Evolutionary conservation across 1,140 invertebrate genomes (phyloP), one percentile per base, ranked within the genome.

Genomic region (Atta texana): DNA sequence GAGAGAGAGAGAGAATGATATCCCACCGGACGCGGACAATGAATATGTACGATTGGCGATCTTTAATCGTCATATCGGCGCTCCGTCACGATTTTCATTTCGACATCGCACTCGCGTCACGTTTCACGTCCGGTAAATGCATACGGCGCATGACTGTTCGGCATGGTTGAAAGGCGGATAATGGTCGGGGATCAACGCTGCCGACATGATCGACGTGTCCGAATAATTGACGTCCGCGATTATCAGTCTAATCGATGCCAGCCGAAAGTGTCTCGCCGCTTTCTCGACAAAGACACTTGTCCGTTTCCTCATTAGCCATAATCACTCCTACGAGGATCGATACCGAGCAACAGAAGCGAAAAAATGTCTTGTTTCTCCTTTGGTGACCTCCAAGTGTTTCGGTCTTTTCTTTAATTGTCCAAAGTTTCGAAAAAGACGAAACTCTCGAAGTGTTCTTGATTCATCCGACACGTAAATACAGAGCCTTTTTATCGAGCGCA

Each of bases 181-280:
- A 85, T 85, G 86, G 68, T 39, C 76, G 57, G 61, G 61, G 78
- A 87, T 82, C 85, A 78, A 61, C 53, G 86, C 66, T 16, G 21
- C 66, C 44, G 31, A 71, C n/a, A 12, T 84, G 69, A 87, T 87
- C 69, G 69, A 66, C 80, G 71, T 87, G 61, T 85, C 71, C 68
- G 86, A 84, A 85, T 87, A 87, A 87, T 87, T 87, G 86, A 85
- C 80, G 51, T 75, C 59, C 80, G 81, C 53, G 59, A 82, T 69
- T 76, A 87, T 87, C 63, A 63, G 71, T 49, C 68, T 80, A 85
- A 87, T 87, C 80, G 86, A 84, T 49, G 69, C 78, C 80, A 53
- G 31, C 57, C 69, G 69, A 68, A 84, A 87, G 80, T 61, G 69
- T 85, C 80, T 51, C 57, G 18, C 16, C 53, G 24, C 75, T 64